These are phyloP conservation scores for Menura novaehollandiae DNA, from an alignment of 2,113 vertebrate species.

Conservation along the genomic window DNA sequence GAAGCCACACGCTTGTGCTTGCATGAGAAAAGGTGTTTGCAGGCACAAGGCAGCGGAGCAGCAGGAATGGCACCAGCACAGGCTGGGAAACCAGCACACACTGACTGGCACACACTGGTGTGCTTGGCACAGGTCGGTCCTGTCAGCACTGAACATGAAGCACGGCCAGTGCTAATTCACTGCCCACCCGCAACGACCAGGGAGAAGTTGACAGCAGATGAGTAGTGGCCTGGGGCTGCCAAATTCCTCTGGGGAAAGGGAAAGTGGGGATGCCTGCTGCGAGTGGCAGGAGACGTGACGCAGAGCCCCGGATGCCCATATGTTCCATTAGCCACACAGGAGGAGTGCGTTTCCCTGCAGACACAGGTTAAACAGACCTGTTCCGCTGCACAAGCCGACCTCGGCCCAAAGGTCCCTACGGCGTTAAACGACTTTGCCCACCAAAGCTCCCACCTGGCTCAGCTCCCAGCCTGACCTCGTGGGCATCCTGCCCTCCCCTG, in stretches of 20 bases:
- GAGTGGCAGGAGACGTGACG: not conserved
- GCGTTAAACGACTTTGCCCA: fast-evolving
- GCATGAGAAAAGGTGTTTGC: not conserved
- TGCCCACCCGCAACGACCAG: fast-evolving
- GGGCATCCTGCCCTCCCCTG: not conserved
- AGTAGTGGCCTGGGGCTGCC: not conserved
- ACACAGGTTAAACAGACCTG: not conserved
- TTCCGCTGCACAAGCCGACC: fast-evolving
- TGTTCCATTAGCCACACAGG: not conserved
- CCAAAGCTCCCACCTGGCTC: not conserved
- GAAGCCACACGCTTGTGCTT: not conserved
- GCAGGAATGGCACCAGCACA: not conserved
- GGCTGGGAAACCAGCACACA: not conserved
- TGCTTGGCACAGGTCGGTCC: not conserved
- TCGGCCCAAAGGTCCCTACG: fast-evolving
- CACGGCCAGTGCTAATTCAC: not conserved
- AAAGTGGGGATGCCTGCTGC: not conserved
- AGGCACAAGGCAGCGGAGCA: not conserved
- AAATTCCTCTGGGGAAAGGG: not conserved
- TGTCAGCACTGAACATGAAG: not conserved
- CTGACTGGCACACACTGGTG: fast-evolving
- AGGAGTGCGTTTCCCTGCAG: not conserved
- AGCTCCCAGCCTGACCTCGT: not conserved
- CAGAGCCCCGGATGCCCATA: not conserved
- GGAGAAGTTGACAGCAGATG: not conserved